Base-by-base conservation (phyloP, 1,140 invertebrate genomes). In the Dysdera silvatica region DNA sequence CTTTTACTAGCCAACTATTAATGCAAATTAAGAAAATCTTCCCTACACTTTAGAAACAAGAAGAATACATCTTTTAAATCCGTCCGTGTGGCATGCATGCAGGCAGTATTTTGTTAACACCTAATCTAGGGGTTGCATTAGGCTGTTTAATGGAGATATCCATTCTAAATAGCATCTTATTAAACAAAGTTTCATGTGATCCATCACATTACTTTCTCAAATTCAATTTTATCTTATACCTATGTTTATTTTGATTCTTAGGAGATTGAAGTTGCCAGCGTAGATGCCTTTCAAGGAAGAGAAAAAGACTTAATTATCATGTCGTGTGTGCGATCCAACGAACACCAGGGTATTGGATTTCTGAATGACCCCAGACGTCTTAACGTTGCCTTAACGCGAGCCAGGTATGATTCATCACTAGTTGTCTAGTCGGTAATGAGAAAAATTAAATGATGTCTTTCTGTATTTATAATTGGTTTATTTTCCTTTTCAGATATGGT, bases 291-390 rank as follows among this genome's bases (percentile, higher is more conserved):
- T 74, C 71, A 84, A 73, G 84, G 97, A 0, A 80, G 97, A 52
- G 97, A 99, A 72, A 99, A 99, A 73, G 97, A 99, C 73, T 91
- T 98, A 45, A 84, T 83, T 58, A 98, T 99, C 82, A 91, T 98
- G 0, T 84, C 84, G 0, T 99, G 72, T 82, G 97, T 82, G 79
- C 85, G 74, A 82, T 98, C 81, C 78, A 99, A 84, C 84, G 97
- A 83, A 83, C 93, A 83, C 83, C 93, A 80, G 87, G 98, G 79
- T 80, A 98, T 80, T 74, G 87, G 87, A 14, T 99, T 99, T 73
- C 79, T 99, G 1, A 98, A 95, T 73, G 97, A 99, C 76, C 96
- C 97, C 0, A 80, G 97, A 5, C 86, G 97, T 62, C 79, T 99
- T 0, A 99, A 99, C 77, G 97, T 99, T 0, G 97, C 97, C 0